Base-by-base conservation (phyloP, 2,888 invertebrate genomes). In the Barypeithes pellucidus region DNA sequence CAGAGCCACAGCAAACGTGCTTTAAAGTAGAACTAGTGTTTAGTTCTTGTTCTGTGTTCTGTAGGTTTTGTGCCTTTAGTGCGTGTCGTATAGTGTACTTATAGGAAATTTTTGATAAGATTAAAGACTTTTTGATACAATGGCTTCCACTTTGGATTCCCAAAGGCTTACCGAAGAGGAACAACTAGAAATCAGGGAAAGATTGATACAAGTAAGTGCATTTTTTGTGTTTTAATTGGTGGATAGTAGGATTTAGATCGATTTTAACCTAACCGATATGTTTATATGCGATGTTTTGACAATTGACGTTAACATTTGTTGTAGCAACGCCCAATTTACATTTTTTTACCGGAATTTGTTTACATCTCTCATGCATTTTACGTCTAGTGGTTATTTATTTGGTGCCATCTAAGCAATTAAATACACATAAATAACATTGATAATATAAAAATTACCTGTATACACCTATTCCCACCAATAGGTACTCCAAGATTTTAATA, bases 171-270 rank as follows among this genome's bases (percentile, higher is more conserved):
- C 90, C 73, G 88, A 89, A 72, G 93, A 94, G 83, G 93, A 94
- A 87, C 89, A 90, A 81, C 87, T 90, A 76, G 94, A 94, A 87
- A 91, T 94, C 82, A 89, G 90, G 82, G 93, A 93, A 87, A 92
- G 93, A 84, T 94, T 94, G 84, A 88, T 89, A 80, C 90, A 91
- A 88, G 94, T 94, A 89, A 89, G 88, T 87, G 7, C 22, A n/a
- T 16, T 22, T 43, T 18, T 18, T 8, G 14, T 20, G n/a, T 52
- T 43, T 50, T 43, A 18, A 29, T 11, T 16, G 12, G 12, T 50
- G 5, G 29, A 43, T 43, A 24, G 12, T 36, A 33, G 29, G 59
- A 67, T 59, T 65, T 39, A 75, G 63, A 74, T 73, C 66, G 71
- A 73, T 73, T 76, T 75, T 72, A 66, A 72, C 73, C 69, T 75